phyloP scores from a whole-genome alignment of 1,140 invertebrate species.

The Trachelipus rathkii region DNA sequence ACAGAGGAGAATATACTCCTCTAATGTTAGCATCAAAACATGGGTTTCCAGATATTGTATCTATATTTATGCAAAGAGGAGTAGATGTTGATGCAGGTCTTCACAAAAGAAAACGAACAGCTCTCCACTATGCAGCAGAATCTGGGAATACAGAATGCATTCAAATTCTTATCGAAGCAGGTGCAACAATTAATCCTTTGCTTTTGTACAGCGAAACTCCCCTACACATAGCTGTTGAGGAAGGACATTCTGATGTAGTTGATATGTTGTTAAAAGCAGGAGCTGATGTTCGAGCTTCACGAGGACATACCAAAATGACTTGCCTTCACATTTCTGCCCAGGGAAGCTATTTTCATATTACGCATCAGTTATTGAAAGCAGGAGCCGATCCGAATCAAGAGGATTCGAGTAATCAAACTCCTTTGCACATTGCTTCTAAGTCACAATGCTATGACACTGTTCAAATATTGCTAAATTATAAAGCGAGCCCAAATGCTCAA shows the following conservation, averaged over 20 bases:
- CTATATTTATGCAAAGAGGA: slow-evolving; percentile 60
- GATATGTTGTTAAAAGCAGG: slow-evolving; percentile 65
- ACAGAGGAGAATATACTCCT: slow-evolving; percentile 62
- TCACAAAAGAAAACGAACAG: slow-evolving; percentile 61
- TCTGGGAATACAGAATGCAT: slow-evolving; percentile 66
- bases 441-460: slow-evolving; percentile 73
- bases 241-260: slow-evolving; percentile 64
- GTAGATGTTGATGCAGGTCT: slow-evolving; percentile 71
- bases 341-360: slow-evolving; percentile 68
- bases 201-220: slow-evolving; percentile 77
- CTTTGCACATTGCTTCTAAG: slow-evolving; percentile 69
- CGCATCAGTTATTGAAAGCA: slow-evolving; percentile 65
- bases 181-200: slow-evolving; percentile 63
- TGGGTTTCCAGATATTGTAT: slow-evolving; percentile 61
- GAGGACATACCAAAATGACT: slow-evolving; percentile 61
- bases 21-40: slow-evolving; percentile 71
- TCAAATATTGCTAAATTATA: slow-evolving; percentile 64
- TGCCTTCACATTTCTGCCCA: slow-evolving; percentile 74
- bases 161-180: slow-evolving; percentile 61
- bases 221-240: slow-evolving; percentile 70
- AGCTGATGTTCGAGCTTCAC: slow-evolving; percentile 69
- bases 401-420: slow-evolving; percentile 70
- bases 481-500: slow-evolving; percentile 65
- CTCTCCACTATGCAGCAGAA: slow-evolving; percentile 70
- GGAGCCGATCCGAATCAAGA: slow-evolving; percentile 64